Evolutionary conservation across 1,140 invertebrate genomes (phyloP), one percentile per base, ranked within the genome.

Genomic region (Dendroctonus valens): DNA sequence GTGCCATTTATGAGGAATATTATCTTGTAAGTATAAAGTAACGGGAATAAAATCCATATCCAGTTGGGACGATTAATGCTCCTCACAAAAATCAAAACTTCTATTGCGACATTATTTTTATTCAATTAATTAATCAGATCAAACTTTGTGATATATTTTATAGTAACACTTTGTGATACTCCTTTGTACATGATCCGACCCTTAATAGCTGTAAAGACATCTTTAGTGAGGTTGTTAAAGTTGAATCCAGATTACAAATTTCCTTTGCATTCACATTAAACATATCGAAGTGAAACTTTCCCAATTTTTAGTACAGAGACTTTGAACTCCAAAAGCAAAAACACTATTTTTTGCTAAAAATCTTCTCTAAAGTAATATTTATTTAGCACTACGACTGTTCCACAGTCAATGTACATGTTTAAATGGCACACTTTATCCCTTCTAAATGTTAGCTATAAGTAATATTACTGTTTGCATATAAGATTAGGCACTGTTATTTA

Each of bases 1-100:
- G 61, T 64, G 61, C 61, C 61, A 64, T 64, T 64, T 64, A 64
- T 64, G 46, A 64, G 61, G 61, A 64, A 64, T 64, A 64, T 48
- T 64, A 64, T 37, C 7, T 9, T 12, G 26, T 62, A 62, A 52
- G 59, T 58, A 14, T n/a, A 15, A 11, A 8, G 37, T 52, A 52
- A 11, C 41, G 26, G 11, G 42, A 59, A 59, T 46, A 38, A 26
- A 44, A 46, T 46, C 42, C 41, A 46, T 59, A 59, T 59, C 42
- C 26, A 26, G 26, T 26, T 26, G 26, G 26, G 26, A 26, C 26
- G 26, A 26, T 26, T 26, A 1, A 26, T 26, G 26, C 26, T 26
- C 26, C 26, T 46, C 44, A 6, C 51, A 15, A 52, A 15, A 46
- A 8, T 12, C 50, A 12, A 51, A 12, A 51, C 38, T 15, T 40